Percentiles rank a stretch among this genome's conserved stretches.
Conservation (phyloP, 2,113 vertebrate species). For the Carassius gibelio region DNA sequence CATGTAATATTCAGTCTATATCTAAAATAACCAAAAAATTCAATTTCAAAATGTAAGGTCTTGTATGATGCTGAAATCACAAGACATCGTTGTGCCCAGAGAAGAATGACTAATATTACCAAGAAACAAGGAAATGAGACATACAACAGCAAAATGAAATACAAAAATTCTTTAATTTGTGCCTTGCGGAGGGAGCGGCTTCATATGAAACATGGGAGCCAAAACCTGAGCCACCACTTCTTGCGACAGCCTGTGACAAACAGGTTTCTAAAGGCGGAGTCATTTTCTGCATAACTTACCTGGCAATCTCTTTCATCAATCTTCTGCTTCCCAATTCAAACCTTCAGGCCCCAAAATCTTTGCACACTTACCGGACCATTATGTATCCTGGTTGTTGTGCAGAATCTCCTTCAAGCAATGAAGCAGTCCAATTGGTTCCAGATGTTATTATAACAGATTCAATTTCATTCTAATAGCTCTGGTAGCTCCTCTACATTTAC, state of each 20-base stretch:
- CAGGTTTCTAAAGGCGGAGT: constrained; percentile 68
- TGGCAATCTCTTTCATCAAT: constrained; percentile 57
- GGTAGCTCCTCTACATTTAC: neutral
- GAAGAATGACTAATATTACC: neutral
- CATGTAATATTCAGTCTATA: neutral
- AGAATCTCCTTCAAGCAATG: neutral
- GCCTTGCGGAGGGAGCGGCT: constrained; percentile 70
- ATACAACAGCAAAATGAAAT: neutral
- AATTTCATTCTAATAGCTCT: neutral
- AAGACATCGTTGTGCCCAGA: neutral
- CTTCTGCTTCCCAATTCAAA: constrained; percentile 38
- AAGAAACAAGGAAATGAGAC: neutral
- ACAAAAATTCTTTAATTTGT: constrained; percentile 41
- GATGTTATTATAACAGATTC: neutral
- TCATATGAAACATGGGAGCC: constrained; percentile 59
- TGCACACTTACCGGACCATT: constrained; percentile 3
- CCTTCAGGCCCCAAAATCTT: constrained; percentile 53
- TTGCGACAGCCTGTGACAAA: constrained; percentile 78
- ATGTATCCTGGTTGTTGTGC: neutral
- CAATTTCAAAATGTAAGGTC: neutral
- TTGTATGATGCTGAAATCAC: neutral
- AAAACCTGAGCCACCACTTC: constrained; percentile 79
- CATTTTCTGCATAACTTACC: constrained; percentile 62
- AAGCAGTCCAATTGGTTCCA: neutral
- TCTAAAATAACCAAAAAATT: neutral